Base-by-base conservation (phyloP, 2,888 invertebrate species). In the Poecilus cupreus region DNA sequence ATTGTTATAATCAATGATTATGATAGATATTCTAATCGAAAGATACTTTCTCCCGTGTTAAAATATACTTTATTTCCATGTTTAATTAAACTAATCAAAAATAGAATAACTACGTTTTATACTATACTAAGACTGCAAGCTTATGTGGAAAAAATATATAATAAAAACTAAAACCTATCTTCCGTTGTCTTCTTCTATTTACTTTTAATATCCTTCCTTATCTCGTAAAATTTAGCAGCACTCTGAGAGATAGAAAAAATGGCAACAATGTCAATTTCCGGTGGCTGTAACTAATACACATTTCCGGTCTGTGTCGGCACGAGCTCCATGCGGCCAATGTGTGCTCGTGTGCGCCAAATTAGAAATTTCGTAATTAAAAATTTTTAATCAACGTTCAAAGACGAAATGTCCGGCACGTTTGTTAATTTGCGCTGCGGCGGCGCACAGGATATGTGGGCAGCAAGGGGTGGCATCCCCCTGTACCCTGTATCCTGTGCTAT, bases 371-470 rank as follows among this genome's bases (percentile, higher is more conserved):
- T 72, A 72, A 72, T 72, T 72, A 72, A 72, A 72, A 72, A 46
- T 72, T 72, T 72, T 72, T 72, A 72, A 72, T 72, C 72, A 72
- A 72, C 72, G 72, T 72, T 72, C 72, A 72, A 72, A 72, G 72
- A 72, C 72, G 72, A 72, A 72, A 72, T 72, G 72, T 72, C 46
- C 72, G 72, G 43, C 46, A 72, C 24, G 72, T 72, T 46, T 43
- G 72, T 72, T 72, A 43, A 72, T 72, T 72, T 72, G 46, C 13
- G 13, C 13, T n/a, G 72, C 26, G 43, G 18, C 22, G 72, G 60
- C 13, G 26, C 24, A 32, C 32, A 54, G 24, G 60, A 24, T 22
- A 72, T 24, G 22, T n/a, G 32, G 18, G 43, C 16, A 11, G 22
- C 20, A n/a, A 26, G 60, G 26, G 16, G n/a, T n/a, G n/a, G n/a